Evolutionary conservation across 2,113 vertebrate species (phyloP), one percentile per base, ranked within the genome.

Genomic region (Gallinago undulata): DNA sequence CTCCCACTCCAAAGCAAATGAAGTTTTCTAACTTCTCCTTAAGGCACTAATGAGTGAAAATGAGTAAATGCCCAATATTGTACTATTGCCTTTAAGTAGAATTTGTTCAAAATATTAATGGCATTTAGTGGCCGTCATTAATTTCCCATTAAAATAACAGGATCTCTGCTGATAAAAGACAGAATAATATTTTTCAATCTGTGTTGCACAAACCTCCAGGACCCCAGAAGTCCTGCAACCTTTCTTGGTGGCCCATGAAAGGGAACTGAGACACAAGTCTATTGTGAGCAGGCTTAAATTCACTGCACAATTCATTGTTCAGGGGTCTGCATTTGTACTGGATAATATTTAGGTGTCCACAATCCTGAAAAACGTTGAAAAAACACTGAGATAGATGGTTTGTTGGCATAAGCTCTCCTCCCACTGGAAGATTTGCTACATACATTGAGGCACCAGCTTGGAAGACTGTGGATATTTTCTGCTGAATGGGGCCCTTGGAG

Each of bases 331-430:
- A 48, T 79, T 82, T 75, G 48, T 39, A 35, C 19, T 72, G 45
- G 53, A 69, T 91, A 76, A 91, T 62, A 85, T 69, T 78, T n/a
- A 83, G 57, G 78, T 87, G 57, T 62, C 81, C 30, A 57, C 66
- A 82, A 79, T 57, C 45, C 84, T 45, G 48, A 82, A 84, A 95
- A 82, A 28, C 8, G 13, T 62, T 83, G 57, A 62, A 78, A 75
- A 79, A 47, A 19, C 63, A 15, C 30, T 31, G 66, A 66, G 6
- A n/a, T 28, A 70, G 70, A 53, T 25, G 70, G 67, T 91, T 97
- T 94, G 93, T 94, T 95, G 95, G 91, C 94, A 97, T 77, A 87
- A 94, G 91, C 83, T 94, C 86, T 94, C 92, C 95, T 97, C 91
- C 93, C 73, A 0, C 93, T 97, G 96, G 96, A 96, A 96, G 91